Conservation (phyloP, 2,113 vertebrate species). For the Mirounga angustirostris region DNA sequence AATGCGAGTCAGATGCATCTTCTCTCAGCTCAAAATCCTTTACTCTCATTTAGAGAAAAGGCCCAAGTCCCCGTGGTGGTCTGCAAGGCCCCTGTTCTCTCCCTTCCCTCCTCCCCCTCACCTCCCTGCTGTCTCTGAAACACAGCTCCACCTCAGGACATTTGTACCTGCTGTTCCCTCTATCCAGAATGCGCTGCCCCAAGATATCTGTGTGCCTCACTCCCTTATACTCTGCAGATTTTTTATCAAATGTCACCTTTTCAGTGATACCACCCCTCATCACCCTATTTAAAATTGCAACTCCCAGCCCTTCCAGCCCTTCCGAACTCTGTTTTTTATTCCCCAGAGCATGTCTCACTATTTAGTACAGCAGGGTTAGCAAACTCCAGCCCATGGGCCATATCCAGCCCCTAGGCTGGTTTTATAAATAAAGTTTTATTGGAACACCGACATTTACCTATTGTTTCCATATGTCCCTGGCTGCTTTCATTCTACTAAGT, state of each 20-base stretch:
- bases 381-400: neutral
- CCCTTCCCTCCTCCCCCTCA: neutral
- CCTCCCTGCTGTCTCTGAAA: neutral
- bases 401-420: neutral
- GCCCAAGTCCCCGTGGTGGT: neutral
- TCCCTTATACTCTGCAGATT: neutral
- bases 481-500: neutral
- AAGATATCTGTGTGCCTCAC: neutral
- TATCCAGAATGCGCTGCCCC: neutral
- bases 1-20: neutral
- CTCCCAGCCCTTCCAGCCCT: neutral
- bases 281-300: neutral
- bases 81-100: neutral
- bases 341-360: neutral
- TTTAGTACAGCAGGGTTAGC: no score
- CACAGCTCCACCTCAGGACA: neutral
- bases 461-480: neutral
- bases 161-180: neutral
- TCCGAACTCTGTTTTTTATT: neutral
- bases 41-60: neutral
- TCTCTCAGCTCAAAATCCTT: neutral
- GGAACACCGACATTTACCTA: neutral
- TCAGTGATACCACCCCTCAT: neutral
- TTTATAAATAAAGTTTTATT: constrained; percentile 36
- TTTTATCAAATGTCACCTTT: neutral